Base-by-base conservation (phyloP, 2,113 vertebrate genomes). In the Caranx ignobilis region DNA sequence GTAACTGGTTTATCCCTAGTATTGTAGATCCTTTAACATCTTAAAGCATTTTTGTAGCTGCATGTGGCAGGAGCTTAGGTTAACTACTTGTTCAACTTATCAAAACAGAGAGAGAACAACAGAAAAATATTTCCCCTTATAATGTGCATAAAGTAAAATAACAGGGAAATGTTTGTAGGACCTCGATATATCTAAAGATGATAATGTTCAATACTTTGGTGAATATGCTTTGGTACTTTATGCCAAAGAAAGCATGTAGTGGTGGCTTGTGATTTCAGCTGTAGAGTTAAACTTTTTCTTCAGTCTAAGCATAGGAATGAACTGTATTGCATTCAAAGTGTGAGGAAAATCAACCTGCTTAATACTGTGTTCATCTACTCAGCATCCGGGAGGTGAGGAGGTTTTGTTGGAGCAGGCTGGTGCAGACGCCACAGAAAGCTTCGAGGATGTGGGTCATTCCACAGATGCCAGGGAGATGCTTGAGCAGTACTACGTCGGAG, bases 301-400 rank as follows among this genome's bases (percentile, higher is more conserved):
- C 3, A 34, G 15, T 0, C 1, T 67, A 32, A 70, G 34, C 37
- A 52, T n/a, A 6, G 2, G 41, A 72, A 39, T 15, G 2, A 31
- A 0, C 34, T 34, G 39, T 41, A 41, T 41, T 10, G 11, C 52
- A 21, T 61, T 16, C 3, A 15, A 4, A 52, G 4, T 52, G 13
- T 62, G 37, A 26, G 2, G 37, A 2, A 77, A 18, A 16, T 65
- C 4, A 47, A 57, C 3, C 6, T 4, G 10, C 54, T 35, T 11
- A 47, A 55, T 7, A 43, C 16, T 8, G 6, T n/a, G 5, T 75
- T 13, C 41, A 55, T 41, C 7, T 2, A 34, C 52, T 72, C 89
- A 98, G 98, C 98, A 99, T 88, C 98, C 98, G 1, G 98, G 97
- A 2, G 98, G 98, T 73, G 98, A 98, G 88, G 97, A 99, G 78